These are phyloP conservation scores for Spea multiplicata DNA, from an alignment of 2,113 vertebrate species.

Conservation along the genomic window DNA sequence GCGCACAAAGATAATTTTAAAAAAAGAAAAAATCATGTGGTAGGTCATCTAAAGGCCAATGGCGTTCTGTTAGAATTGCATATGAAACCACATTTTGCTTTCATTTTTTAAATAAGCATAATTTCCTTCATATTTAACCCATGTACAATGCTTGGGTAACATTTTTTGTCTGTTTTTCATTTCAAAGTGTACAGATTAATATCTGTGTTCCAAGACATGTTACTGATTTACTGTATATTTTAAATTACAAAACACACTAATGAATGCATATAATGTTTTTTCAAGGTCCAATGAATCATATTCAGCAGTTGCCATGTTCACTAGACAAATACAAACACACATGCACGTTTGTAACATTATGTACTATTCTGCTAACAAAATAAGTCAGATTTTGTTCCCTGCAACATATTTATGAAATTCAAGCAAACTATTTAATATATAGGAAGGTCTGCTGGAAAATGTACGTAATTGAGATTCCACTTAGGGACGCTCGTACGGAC, in stretches of 20 bases:
- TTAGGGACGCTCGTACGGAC: too few species aligned
- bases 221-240: constrained; percentile 55
- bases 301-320: constrained; percentile 21
- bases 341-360: too few species aligned
- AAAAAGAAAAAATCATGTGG: constrained; percentile 59
- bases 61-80: constrained; percentile 67
- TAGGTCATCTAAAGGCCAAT: constrained; percentile 74
- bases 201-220: constrained; percentile 21
- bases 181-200: constrained; percentile 22
- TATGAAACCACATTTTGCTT: constrained; percentile 57
- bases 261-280: constrained; percentile 23
- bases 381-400: not conserved
- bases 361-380: not conserved
- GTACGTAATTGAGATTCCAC: too few species aligned
- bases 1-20: constrained; percentile 64
- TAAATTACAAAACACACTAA: not conserved
- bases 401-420: too few species aligned
- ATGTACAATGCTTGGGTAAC: constrained; percentile 59
- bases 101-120: constrained; percentile 63
- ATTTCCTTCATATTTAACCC: constrained; percentile 74
- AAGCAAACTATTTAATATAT: too few species aligned
- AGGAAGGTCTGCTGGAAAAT: too few species aligned
- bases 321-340: not conserved
- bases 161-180: constrained; percentile 44
- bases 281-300: constrained; percentile 17